Base-by-base conservation (phyloP, 2,113 vertebrate species). In the Cyprinus carpio region DNA sequence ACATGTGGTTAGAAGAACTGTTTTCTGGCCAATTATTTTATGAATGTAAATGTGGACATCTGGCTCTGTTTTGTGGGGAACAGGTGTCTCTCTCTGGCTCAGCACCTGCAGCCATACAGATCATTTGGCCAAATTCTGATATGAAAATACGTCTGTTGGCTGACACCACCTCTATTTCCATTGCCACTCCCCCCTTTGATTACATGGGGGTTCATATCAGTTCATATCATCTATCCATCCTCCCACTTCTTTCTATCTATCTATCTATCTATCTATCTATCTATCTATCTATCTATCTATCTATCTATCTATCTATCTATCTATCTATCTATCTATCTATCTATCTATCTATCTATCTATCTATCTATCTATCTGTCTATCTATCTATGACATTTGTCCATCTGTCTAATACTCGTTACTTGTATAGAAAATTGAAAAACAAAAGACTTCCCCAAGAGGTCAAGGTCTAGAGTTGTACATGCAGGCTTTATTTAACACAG, bases 81-180 rank as follows among this genome's bases (percentile, higher is more conserved):
- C 71, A 87, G 49, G 78, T 87, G 83, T 80, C 20, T 51, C 58
- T 62, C 15, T 84, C 25, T 80, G 56, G 34, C 78, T 15, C 43
- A 49, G 34, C 7, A 34, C 34, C 69, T 74, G 78, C n/a, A 81
- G 31, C 31, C 75, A 84, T 51, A 27, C 40, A 27, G 40, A 81
- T 81, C 16, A 76, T 34, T 67, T 67, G 46, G 77, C 31, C 11
- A 18, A 84, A 65, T 75, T 67, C 31, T 58, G 60, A 5, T 54
- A n/a, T 23, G 60, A 87, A 75, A 75, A 54, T 54, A 84, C 7
- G 23, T 12, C 64, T 16, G 31, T 64, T 80, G 82, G 82, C 64
- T 16, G 37, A 2, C 7, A n/a, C 16, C 43, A 40, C 23, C 46
- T 43, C 72, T 65, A 51, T 75, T 54, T 51, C n/a, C 78, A 81